Conservation (phyloP, 2,113 vertebrate genomes). For the Setophaga kirtlandii region DNA sequence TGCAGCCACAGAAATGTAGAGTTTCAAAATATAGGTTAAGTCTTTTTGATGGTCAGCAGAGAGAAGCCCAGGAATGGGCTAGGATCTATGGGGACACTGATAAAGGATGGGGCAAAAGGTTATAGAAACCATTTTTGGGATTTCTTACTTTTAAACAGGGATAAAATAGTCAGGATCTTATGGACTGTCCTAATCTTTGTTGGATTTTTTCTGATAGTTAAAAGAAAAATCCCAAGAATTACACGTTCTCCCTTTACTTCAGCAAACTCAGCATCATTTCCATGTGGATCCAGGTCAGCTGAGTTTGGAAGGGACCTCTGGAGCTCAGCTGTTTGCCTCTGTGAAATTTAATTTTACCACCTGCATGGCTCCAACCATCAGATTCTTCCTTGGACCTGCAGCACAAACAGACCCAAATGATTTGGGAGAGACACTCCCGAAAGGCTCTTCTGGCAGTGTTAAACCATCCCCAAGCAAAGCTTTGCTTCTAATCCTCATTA, state of each 20-base stretch:
- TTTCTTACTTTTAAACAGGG: neutral
- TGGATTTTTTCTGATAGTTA: neutral
- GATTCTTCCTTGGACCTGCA: neutral
- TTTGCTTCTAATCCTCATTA: neutral
- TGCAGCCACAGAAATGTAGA: neutral
- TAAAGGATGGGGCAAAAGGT: neutral
- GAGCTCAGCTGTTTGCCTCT: neutral
- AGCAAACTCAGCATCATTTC: neutral
- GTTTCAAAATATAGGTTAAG: neutral
- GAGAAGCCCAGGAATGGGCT: neutral
- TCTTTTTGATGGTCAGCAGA: neutral
- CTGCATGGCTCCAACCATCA: neutral
- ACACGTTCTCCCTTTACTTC: neutral
- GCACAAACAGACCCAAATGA: accelerated
- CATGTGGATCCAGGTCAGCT: neutral
- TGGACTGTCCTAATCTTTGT: neutral
- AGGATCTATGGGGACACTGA: neutral
- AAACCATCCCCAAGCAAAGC: neutral
- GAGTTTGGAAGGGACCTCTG: neutral
- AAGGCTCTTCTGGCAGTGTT: neutral
- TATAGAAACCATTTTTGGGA: neutral
- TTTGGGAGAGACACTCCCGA: neutral
- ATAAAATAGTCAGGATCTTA: neutral
- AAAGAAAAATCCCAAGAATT: neutral
- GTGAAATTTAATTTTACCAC: neutral